Conservation (phyloP, 2,113 vertebrate genomes). For the Epinephelus moara region DNA sequence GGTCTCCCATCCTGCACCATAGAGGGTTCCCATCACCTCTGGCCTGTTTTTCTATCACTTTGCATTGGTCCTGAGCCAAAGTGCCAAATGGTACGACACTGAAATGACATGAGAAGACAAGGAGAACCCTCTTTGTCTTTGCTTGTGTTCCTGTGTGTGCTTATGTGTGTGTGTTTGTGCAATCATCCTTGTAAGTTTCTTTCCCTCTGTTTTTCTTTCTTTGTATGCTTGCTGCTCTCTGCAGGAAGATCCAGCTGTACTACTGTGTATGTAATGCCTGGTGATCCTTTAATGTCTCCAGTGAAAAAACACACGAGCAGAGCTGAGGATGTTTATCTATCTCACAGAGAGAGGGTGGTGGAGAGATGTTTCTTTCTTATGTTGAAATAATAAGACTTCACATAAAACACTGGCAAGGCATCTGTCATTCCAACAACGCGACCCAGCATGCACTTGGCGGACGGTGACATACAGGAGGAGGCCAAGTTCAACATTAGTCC, state of each 20-base stretch:
- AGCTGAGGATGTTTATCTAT: slow-evolving; percentile 48
- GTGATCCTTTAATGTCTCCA: slow-evolving; percentile 46
- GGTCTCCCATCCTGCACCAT: slow-evolving; percentile 14
- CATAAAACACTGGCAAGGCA: slow-evolving; percentile 43
- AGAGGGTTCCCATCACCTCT: slow-evolving; percentile 58
- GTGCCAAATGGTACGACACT: slow-evolving; percentile 25
- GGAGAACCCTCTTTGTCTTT: not conserved
- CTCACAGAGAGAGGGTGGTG: slow-evolving; percentile 21
- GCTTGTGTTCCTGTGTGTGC: not conserved
- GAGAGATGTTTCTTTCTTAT: slow-evolving; percentile 10
- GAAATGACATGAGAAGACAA: slow-evolving; percentile 30
- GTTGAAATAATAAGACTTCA: slow-evolving; percentile 25
- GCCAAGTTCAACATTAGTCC: slow-evolving; percentile 67
- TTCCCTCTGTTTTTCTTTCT: slow-evolving; percentile 12
- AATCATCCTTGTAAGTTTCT: not conserved
- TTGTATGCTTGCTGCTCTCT: slow-evolving; percentile 20
- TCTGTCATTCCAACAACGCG: slow-evolving; percentile 39
- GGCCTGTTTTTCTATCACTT: slow-evolving; percentile 39
- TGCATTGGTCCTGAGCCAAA: slow-evolving; percentile 39
- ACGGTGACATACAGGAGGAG: not conserved
- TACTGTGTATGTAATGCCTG: not conserved
- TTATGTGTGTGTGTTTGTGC: not conserved
- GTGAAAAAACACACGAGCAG: slow-evolving; percentile 20
- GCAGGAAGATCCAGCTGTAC: slow-evolving; percentile 24
- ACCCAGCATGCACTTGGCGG: slow-evolving; percentile 41